A percentile compares a stretch with the other conserved stretches of the same genome.
phyloP scores from a whole-genome alignment of 2,888 invertebrate genomes.

The Leucophora obtusa region DNA sequence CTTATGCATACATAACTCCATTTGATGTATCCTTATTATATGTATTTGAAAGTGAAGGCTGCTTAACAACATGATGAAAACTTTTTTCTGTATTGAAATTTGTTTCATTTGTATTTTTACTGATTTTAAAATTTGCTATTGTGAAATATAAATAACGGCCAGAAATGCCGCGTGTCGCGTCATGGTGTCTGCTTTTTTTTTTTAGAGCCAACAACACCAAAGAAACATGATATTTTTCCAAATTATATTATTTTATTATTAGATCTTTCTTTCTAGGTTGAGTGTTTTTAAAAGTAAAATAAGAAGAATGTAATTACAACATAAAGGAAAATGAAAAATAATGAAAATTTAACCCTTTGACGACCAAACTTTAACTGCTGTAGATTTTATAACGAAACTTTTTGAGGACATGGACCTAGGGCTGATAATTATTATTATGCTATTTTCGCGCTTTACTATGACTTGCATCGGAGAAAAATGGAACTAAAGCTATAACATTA shows the following conservation, averaged over 20 bases:
- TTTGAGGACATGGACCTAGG: too few species aligned
- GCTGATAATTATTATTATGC: too few species aligned
- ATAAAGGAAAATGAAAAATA: neutral
- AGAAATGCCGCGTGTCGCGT: constrained; percentile 33
- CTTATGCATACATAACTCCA: neutral
- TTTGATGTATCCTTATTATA: neutral
- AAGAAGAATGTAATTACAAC: neutral
- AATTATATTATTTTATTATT: too few species aligned
- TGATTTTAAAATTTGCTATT: constrained; percentile 4
- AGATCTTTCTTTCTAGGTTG: neutral
- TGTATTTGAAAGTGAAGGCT: constrained; percentile 3
- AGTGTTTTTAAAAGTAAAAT: neutral
- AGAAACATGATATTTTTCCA: constrained; percentile 18
- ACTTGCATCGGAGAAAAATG: too few species aligned
- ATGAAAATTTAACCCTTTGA: neutral
- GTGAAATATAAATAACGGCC: constrained; percentile 26
- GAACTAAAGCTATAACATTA: too few species aligned
- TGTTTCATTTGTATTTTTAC: constrained; percentile 6
- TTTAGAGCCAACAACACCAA: neutral
- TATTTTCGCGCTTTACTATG: too few species aligned
- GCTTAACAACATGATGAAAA: constrained; percentile 35
- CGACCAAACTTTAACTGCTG: too few species aligned
- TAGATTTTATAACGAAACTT: too few species aligned
- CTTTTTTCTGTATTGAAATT: constrained; percentile 5
- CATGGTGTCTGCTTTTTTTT: constrained; percentile 37